Percentiles rank a stretch among this genome's conserved stretches.
These are phyloP conservation scores for Lepus europaeus DNA, from an alignment of 2,113 vertebrate genomes.

Conservation along the genomic window DNA sequence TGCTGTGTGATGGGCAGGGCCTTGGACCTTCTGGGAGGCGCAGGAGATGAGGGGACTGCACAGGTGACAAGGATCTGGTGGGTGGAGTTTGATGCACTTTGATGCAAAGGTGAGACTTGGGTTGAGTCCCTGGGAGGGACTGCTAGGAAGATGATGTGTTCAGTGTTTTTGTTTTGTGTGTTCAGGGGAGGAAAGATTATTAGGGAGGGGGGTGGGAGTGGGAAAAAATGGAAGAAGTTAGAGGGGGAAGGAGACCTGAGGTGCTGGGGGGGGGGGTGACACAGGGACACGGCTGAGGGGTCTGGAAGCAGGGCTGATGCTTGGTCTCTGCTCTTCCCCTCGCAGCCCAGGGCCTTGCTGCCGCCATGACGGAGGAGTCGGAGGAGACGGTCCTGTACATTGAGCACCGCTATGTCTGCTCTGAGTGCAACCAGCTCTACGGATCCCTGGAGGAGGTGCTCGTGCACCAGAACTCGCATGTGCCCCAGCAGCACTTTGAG, in stretches of 20 bases:
- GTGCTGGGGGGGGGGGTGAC: neutral
- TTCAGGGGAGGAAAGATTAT: neutral
- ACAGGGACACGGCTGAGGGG: neutral
- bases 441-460: conserved; percentile 94
- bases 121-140: neutral
- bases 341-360: conserved; percentile 59
- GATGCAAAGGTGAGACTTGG: conserved; percentile 48
- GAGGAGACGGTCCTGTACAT: conserved; percentile 85
- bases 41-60: neutral
- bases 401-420: conserved; percentile 94
- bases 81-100: neutral
- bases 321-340: neutral
- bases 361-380: conserved; percentile 81
- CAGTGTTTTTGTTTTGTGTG: neutral
- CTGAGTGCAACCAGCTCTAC: conserved; percentile 95
- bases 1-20: neutral
- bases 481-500: conserved; percentile 88
- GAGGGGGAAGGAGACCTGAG: neutral
- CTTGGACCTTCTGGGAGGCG: neutral
- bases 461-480: conserved; percentile 92
- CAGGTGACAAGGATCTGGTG: neutral
- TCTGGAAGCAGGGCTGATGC: neutral
- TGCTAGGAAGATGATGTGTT: neutral
- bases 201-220: neutral
- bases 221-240: neutral